A percentile compares a stretch with the other conserved stretches of the same genome.
Evolutionary conservation across 2,113 vertebrate genomes (phyloP).

Genomic region (Myotis brandtii): DNA sequence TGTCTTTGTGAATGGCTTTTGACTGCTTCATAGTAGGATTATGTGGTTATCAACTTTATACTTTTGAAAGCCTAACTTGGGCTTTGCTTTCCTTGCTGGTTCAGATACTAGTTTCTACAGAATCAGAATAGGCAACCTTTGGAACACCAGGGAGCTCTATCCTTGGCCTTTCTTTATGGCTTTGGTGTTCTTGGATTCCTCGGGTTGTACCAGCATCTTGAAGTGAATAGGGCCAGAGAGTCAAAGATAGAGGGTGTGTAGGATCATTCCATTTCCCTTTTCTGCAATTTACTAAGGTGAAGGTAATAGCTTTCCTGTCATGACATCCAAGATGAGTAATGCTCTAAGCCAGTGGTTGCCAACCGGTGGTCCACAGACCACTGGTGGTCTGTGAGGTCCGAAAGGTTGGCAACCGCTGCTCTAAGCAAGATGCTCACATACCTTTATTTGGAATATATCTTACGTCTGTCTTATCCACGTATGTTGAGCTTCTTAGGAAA

Average conservation of each 20-base stretch:
- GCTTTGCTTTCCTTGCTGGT: slow-evolving; percentile 38
- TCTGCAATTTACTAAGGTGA: slow-evolving; percentile 25
- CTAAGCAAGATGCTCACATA: background rate
- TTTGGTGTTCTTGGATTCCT: slow-evolving; percentile 23
- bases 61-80: slow-evolving; percentile 28
- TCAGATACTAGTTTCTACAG: background rate
- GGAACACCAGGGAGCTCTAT: background rate
- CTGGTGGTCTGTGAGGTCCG: too few relatives aligned
- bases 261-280: slow-evolving; percentile 2
- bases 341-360: too few relatives aligned
- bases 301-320: slow-evolving; percentile 19
- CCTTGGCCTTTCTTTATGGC: background rate
- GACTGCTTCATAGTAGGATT: slow-evolving; percentile 8
- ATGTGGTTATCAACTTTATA: background rate
- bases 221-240: background rate
- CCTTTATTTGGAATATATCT: slow-evolving; percentile 3
- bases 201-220: background rate
- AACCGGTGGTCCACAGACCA: too few relatives aligned
- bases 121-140: slow-evolving; percentile 20
- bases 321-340: background rate
- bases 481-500: slow-evolving; percentile 50
- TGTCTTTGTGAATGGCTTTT: background rate
- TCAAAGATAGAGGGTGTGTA: background rate
- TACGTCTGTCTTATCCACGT: background rate
- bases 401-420: background rate